Percentiles rank a stretch among this genome's conserved stretches.
These are phyloP conservation scores for Bombus huntii DNA, from an alignment of 1,140 invertebrate species.

Conservation along the genomic window DNA sequence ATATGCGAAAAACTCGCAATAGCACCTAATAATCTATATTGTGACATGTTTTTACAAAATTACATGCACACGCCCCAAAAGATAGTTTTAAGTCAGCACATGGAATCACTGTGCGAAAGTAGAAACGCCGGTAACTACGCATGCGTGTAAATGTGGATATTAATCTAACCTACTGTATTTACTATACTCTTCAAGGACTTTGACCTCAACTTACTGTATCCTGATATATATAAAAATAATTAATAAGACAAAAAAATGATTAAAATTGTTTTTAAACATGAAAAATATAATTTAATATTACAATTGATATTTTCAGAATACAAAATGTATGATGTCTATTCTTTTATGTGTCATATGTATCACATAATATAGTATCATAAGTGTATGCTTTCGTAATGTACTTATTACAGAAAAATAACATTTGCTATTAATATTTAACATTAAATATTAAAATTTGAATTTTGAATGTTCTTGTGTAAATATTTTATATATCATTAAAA, in stretches of 20 bases:
- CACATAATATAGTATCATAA: not conserved
- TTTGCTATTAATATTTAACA: not conserved
- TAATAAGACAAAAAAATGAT: not conserved
- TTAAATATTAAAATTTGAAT: not conserved
- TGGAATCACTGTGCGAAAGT: conserved; percentile 1
- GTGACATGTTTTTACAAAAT: conserved; percentile 73
- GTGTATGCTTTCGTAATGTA: too few species aligned
- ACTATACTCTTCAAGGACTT: conserved; percentile 38
- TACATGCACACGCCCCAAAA: not conserved
- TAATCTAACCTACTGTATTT: conserved; percentile 27
- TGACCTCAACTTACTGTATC: conserved; percentile 36
- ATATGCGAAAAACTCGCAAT: conserved; percentile 72
- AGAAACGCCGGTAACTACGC: conserved; percentile 19
- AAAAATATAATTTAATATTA: not conserved
- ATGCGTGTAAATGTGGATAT: conserved; percentile 45
- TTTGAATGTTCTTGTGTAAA: not conserved
- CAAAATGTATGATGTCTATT: too few species aligned
- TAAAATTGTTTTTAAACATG: not conserved
- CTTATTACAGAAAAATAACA: not conserved
- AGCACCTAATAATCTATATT: conserved; percentile 76
- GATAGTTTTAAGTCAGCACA: not conserved
- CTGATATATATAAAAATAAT: not conserved
- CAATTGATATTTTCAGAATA: not conserved
- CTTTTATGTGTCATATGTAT: too few species aligned
- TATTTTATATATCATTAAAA: not conserved